These are phyloP conservation scores for Hemibagrus guttatus DNA, from an alignment of 2,797 vertebrate genomes.

Conservation along the genomic window DNA sequence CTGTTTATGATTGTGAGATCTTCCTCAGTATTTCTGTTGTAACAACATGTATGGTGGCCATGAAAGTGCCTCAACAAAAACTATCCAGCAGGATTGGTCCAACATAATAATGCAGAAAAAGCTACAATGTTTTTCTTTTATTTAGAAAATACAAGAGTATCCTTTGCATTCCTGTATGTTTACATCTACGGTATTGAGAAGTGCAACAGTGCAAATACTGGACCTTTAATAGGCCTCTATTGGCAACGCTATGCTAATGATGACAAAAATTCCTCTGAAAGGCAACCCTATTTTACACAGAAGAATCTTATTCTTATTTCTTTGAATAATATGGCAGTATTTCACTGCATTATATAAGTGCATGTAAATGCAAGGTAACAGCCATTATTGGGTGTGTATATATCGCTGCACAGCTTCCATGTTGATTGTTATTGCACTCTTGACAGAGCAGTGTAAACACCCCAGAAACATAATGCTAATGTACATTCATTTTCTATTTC, in stretches of 20 bases:
- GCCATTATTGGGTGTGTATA: conserved; percentile 38
- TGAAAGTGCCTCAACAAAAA: background rate
- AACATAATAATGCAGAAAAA: background rate
- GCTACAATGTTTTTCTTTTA: background rate
- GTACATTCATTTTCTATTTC: background rate
- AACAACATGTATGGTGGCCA: too few relatives aligned
- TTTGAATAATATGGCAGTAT: conserved; percentile 14
- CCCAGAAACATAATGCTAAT: background rate
- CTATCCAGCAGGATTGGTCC: background rate
- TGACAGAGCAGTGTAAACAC: conserved; percentile 33
- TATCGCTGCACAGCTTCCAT: conserved; percentile 29
- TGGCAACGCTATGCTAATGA: background rate
- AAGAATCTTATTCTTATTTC: background rate
- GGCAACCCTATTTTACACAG: conserved; percentile 3
- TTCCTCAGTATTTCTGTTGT: too few relatives aligned
- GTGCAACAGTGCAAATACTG: conserved; percentile 12
- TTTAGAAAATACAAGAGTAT: background rate
- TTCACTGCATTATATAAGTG: conserved; percentile 25
- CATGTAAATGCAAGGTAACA: conserved; percentile 23
- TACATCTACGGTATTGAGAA: background rate
- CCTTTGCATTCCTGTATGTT: background rate
- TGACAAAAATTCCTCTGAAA: conserved; percentile 3
- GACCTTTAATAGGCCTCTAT: background rate
- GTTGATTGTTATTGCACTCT: conserved; percentile 38
- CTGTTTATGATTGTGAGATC: too few relatives aligned